Evolutionary conservation across 2,888 invertebrate species (phyloP), one percentile per base, ranked within the genome.

Genomic region (Dugesia japonica): DNA sequence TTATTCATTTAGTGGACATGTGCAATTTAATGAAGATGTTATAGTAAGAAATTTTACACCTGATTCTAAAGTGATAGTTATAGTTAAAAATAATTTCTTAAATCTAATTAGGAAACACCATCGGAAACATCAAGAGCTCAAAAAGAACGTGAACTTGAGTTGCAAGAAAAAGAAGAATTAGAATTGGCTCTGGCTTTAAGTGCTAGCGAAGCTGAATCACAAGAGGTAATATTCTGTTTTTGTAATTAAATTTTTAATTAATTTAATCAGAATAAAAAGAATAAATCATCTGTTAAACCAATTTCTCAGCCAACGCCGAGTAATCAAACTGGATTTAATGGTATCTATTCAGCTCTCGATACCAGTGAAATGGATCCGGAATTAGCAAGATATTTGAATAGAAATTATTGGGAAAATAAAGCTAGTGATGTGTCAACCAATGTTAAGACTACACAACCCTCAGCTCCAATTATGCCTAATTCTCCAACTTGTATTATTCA

Each of bases 181-280:
- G 92, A 94, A 84, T 86, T 99, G 81, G 98, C 98, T 0, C 85
- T 99, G 33, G 98, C 98, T 1, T 87, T 98, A 78, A 97, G 95
- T 82, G 92, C 95, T 83, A 95, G 94, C 15, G 98, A 98, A 86
- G 95, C 95, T 0, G 98, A 99, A 84, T 90, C 89, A 17, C 74
- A 74, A 38, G 33, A 31, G 26, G 71, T 71, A 20, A 15, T n/a
- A n/a, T n/a, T n/a, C n/a, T n/a, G n/a, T n/a, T n/a, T n/a, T 38
- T 38, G 17, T 13, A 38, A 38, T 38, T 38, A 13, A 38, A 38
- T 38, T 38, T 13, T 38, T 38, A 9, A 38, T 38, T 38, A 38
- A 13, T 38, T n/a, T n/a, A n/a, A n/a, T n/a, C n/a, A 38, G 9
- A 13, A 38, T 9, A 38, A 38, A 38, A 38, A 38, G 17, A 38